Evolutionary conservation across 2,888 invertebrate species (phyloP).

Genomic region (Eupithecia centaureata): DNA sequence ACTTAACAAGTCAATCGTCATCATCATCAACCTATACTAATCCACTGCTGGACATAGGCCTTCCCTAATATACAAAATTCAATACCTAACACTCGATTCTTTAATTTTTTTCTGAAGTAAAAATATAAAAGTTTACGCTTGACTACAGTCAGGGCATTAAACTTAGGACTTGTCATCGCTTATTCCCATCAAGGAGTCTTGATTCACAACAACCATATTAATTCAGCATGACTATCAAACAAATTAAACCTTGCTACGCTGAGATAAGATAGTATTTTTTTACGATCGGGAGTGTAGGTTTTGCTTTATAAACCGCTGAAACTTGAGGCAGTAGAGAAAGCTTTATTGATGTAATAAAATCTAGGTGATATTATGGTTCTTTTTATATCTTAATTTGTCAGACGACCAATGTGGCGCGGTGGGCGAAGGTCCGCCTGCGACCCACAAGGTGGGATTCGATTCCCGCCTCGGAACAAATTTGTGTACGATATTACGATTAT

Average conservation of each 20-base stretch:
- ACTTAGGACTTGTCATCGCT: slow-evolving; percentile 57
- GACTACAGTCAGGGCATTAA: slow-evolving; percentile 18
- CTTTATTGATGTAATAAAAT: not conserved
- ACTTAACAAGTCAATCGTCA: too few relatives aligned
- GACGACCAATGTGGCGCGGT: too few relatives aligned
- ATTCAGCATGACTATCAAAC: not conserved
- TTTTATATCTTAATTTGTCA: too few relatives aligned
- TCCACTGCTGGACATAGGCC: too few relatives aligned
- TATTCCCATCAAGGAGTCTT: slow-evolving; percentile 61
- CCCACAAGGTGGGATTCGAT: too few relatives aligned
- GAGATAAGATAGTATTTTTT: slow-evolving; percentile 6
- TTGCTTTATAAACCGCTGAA: slow-evolving; percentile 63
- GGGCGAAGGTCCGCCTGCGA: too few relatives aligned
- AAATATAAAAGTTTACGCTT: not conserved
- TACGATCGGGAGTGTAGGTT: not conserved
- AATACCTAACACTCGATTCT: too few relatives aligned
- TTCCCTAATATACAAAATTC: too few relatives aligned
- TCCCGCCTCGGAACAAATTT: too few relatives aligned
- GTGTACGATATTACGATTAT: too few relatives aligned
- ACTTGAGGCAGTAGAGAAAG: slow-evolving; percentile 49
- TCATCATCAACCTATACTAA: too few relatives aligned
- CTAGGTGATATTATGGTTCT: too few relatives aligned
- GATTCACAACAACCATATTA: slow-evolving; percentile 41
- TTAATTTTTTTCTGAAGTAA: not conserved
- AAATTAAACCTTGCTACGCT: slow-evolving; percentile 12